Evolutionary conservation across 2,113 vertebrate species (phyloP).

Genomic region (Crocuta crocuta): DNA sequence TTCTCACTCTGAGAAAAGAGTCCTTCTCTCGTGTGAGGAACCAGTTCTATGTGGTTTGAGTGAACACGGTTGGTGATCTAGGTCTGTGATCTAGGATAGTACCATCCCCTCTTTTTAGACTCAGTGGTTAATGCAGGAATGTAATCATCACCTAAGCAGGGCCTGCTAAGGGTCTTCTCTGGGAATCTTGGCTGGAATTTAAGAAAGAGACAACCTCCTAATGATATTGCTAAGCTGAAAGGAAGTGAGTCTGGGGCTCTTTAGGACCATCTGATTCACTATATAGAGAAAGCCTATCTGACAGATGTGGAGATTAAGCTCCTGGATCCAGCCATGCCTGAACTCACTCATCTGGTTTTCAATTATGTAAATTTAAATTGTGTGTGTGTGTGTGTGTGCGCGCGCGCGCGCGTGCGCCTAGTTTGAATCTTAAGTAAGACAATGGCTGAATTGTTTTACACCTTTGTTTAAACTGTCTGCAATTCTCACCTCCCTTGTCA

Average conservation of each 20-base stretch:
- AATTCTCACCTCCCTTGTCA: neutral
- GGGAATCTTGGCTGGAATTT: neutral
- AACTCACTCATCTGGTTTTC: neutral
- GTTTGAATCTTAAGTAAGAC: constrained; percentile 6
- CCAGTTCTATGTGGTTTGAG: neutral
- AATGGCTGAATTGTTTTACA: neutral
- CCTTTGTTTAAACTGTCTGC: neutral
- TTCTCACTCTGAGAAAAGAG: neutral
- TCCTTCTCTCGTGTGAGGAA: neutral
- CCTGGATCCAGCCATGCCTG: constrained; percentile 14
- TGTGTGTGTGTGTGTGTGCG: neutral
- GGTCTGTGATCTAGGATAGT: neutral
- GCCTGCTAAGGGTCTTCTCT: neutral
- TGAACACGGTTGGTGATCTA: neutral
- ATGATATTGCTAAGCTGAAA: neutral
- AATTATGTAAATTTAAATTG: neutral
- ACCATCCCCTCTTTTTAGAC: neutral
- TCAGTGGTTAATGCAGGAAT: neutral
- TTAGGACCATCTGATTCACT: neutral
- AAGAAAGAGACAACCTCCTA: neutral
- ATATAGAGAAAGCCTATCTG: neutral
- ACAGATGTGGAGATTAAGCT: neutral
- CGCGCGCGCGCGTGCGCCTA: neutral
- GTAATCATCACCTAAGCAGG: neutral
- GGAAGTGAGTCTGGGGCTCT: neutral